Evolutionary conservation across 2,888 invertebrate genomes (phyloP), one percentile per base, ranked within the genome.

Genomic region (Andrena camellia): DNA sequence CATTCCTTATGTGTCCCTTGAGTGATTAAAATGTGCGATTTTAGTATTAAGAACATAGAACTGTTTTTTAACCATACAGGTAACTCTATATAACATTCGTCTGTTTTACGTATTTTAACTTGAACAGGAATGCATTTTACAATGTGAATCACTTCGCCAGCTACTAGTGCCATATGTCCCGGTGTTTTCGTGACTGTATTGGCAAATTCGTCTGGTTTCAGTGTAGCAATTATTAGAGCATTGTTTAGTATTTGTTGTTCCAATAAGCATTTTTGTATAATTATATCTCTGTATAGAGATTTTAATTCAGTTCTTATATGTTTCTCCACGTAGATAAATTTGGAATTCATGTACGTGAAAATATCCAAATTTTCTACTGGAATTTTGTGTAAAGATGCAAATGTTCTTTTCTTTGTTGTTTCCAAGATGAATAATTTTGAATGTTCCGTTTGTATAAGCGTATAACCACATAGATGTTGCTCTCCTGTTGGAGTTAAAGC

Each of bases 101-200:
- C 50, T 0, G 67, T 68, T 5, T 35, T 29, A 0, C 68, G 23
- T 20, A 75, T 20, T 5, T 2, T 13, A 7, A 20, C 31, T 8
- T 50, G 8, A 0, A 75, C 68, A 8, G 75, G 68, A 6, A 68
- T 33, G 42, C 75, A 68, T 31, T 68, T 67, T 2, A 75, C 33
- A 1, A 68, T 5, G 2, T 75, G 50, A 1, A 75, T 35, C 17
- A 68, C 67, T 54, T 64, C 69, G 5, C 69, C 69, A 4, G 69
- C 35, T 1, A 8, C 2, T 1, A 42, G 4, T 23, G 35, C 69
- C 69, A 69, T 76, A 63, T 69, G 42, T 5, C 69, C 68, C 1
- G 68, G 68, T 23, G 17, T 13, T 23, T 62, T 68, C 50, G 23
- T 67, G 3, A 68, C 6, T 7, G 26, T 8, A 3, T 17, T 7